A percentile compares a stretch with the other conserved stretches of the same genome.
phyloP scores from a whole-genome alignment of 2,888 invertebrate species.

The Zygogramma bicolorata region DNA sequence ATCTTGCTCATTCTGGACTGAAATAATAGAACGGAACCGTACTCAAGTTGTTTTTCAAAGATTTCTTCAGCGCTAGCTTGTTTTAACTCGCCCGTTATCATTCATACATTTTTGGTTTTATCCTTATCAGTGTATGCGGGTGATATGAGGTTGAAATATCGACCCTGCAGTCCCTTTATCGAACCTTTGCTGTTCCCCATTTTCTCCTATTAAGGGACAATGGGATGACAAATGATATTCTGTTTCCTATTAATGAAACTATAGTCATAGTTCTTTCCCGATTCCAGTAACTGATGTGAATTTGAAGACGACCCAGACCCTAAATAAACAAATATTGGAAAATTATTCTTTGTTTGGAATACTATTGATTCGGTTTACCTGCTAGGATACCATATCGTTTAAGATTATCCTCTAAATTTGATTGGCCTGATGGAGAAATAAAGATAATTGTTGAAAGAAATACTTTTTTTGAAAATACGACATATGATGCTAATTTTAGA shows the following conservation, averaged over 20 bases:
- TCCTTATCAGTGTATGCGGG: constrained; percentile 33
- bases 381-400: neutral
- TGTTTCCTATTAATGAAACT: neutral
- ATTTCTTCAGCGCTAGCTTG: neutral
- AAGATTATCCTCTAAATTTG: neutral
- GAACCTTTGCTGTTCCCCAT: constrained; percentile 22
- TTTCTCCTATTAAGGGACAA: constrained; percentile 32
- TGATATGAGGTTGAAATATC: constrained; percentile 43
- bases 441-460: neutral
- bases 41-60: constrained; percentile 14
- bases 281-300: neutral
- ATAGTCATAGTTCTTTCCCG: neutral
- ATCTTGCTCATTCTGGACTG: constrained; percentile 35
- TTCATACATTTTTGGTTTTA: constrained; percentile 21
- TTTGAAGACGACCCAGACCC: neutral
- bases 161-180: constrained; percentile 40
- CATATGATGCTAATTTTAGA: neutral
- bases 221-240: constrained; percentile 14
- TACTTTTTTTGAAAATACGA: neutral
- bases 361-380: neutral
- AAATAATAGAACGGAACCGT: constrained; percentile 21
- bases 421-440: neutral
- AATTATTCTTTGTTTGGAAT: neutral
- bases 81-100: constrained; percentile 17
- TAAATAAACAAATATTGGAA: neutral